Conservation (phyloP, 2,797 vertebrate species). For the Discoglossus pictus region DNA sequence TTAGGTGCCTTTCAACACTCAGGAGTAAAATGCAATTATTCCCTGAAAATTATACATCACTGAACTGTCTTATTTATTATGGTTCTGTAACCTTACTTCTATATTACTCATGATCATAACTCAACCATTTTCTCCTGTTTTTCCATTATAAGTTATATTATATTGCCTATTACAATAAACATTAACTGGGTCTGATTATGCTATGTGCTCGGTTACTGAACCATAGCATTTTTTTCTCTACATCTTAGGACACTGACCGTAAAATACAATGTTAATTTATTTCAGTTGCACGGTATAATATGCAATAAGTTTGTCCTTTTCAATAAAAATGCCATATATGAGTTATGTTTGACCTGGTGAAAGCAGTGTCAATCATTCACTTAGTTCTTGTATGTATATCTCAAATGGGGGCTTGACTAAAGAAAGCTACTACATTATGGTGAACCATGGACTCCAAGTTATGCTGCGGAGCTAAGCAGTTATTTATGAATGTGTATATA, state of each 20-base stretch:
- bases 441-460: too few relatives aligned
- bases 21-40: slow-evolving; percentile 6
- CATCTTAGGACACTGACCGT: not conserved
- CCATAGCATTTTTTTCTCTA: not conserved
- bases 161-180: slow-evolving; percentile 1
- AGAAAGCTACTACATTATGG: too few relatives aligned
- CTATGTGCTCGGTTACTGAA: slow-evolving; percentile 11
- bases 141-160: slow-evolving; percentile 4
- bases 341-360: not conserved
- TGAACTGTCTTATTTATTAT: slow-evolving; percentile 5
- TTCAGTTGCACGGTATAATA: too few relatives aligned
- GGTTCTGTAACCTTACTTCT: not conserved
- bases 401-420: too few relatives aligned
- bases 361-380: not conserved
- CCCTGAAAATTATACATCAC: slow-evolving; percentile 18
- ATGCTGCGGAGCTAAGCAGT: too few relatives aligned
- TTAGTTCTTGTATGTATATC: too few relatives aligned
- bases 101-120: not conserved
- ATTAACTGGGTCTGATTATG: slow-evolving; percentile 10
- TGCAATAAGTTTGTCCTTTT: not conserved
- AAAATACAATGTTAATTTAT: not conserved
- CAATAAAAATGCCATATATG: not conserved
- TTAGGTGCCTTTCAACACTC: not conserved
- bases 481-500: too few relatives aligned
- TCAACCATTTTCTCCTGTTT: not conserved